Conservation (phyloP, 2,113 vertebrate species). For the Lota lota region DNA sequence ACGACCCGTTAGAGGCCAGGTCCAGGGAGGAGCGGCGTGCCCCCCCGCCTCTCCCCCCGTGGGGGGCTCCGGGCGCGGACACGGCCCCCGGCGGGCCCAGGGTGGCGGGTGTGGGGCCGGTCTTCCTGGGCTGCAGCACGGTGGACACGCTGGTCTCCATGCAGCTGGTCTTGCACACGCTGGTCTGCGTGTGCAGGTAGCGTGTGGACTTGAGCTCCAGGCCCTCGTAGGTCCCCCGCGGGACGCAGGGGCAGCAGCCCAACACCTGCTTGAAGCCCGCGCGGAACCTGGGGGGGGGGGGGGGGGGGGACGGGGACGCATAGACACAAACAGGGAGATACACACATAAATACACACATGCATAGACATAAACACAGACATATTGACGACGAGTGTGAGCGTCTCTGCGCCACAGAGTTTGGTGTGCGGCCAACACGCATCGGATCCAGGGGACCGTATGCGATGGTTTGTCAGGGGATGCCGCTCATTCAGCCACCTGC, state of each 20-base stretch:
- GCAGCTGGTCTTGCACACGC: constrained; percentile 88
- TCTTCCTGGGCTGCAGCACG: constrained; percentile 63
- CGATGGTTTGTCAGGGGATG: constrained; percentile 14
- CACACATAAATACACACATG: background rate
- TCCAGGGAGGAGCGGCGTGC: constrained; percentile 78
- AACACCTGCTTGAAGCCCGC: constrained; percentile 92
- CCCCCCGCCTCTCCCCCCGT: background rate
- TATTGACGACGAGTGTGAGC: too few relatives aligned
- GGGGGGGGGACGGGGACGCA: background rate
- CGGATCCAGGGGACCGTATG: background rate
- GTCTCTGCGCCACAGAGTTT: too few relatives aligned
- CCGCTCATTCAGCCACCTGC: constrained; percentile 25
- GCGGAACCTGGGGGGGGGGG: constrained; percentile 79
- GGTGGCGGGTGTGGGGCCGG: constrained; percentile 13
- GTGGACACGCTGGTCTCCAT: constrained; percentile 87
- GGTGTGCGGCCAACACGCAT: constrained; percentile 29
- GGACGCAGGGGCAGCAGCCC: constrained; percentile 86
- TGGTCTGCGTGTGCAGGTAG: constrained; percentile 88
- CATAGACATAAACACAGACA: background rate
- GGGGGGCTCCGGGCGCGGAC: background rate
- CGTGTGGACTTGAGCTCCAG: constrained; percentile 91
- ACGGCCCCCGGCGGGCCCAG: background rate
- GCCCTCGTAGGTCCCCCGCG: constrained; percentile 78
- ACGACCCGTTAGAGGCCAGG: constrained; percentile 85
- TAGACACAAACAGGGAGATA: background rate